Evolutionary conservation across 2,797 vertebrate species (phyloP).

Genomic region (Odontamblyopus rebecca): DNA sequence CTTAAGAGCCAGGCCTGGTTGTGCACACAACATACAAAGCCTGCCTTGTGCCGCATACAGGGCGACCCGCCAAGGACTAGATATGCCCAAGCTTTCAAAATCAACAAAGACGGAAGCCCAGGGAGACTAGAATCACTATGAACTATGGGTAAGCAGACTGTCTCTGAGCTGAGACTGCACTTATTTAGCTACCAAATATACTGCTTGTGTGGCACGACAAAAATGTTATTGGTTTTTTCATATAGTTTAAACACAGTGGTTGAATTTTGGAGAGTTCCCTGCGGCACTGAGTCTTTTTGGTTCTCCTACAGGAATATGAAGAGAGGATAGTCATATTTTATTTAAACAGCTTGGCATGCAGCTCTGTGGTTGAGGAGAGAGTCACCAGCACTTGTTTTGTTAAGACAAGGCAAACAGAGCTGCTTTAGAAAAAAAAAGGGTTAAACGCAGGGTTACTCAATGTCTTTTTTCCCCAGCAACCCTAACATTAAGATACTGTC

Average conservation of each 20-base stretch:
- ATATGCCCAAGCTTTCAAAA: constrained; percentile 22
- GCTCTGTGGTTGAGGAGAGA: background rate
- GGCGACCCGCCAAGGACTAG: constrained; percentile 1
- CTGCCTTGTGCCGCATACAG: constrained; percentile 16
- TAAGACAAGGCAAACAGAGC: too few species aligned
- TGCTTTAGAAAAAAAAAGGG: background rate
- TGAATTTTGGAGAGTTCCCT: background rate
- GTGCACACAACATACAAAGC: constrained; percentile 6
- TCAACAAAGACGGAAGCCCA: background rate
- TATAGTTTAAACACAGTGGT: constrained; percentile 1
- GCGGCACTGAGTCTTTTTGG: background rate
- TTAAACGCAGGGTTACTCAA: background rate
- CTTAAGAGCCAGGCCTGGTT: background rate
- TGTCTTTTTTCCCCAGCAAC: too few species aligned
- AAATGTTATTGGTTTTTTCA: background rate
- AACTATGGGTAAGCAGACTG: constrained; percentile 4
- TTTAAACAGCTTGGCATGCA: constrained; percentile 7
- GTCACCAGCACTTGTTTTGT: background rate
- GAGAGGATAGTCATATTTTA: background rate
- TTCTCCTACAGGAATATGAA: background rate
- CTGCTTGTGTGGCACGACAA: background rate
- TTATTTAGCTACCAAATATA: constrained; percentile 12
- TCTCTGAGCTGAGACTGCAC: constrained; percentile 3
- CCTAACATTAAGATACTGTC: too few species aligned
- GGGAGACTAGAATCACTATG: constrained; percentile 7